These are phyloP conservation scores for Bombyx mori DNA, from an alignment of 1,140 invertebrate species.

Conservation along the genomic window DNA sequence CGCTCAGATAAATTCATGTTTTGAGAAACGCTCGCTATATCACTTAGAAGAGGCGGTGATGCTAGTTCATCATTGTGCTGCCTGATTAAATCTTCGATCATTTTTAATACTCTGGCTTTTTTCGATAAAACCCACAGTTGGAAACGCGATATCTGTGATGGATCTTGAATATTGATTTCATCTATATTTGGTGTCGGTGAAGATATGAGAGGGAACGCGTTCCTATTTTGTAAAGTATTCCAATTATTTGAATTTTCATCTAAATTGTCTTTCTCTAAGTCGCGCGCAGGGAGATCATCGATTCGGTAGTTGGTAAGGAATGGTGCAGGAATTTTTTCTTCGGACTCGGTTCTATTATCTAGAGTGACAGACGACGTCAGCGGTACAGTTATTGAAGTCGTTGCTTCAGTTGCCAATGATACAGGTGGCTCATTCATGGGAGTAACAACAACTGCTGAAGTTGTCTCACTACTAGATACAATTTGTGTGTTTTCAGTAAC, in stretches of 20 bases:
- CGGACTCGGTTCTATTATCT: constrained; percentile 14
- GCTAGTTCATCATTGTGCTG: constrained; percentile 63
- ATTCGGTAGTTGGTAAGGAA: constrained; percentile 11
- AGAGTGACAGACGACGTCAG: constrained; percentile 23
- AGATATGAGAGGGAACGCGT: not conserved
- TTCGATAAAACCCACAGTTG: constrained; percentile 62
- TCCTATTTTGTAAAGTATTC: constrained; percentile 3
- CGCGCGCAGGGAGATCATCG: constrained; percentile 24
- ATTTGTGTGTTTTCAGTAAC: constrained; percentile 15
- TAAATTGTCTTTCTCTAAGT: constrained; percentile 35
- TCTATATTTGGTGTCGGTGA: constrained; percentile 13
- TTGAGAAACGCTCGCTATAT: constrained; percentile 30
- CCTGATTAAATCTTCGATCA: constrained; percentile 64
- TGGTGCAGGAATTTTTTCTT: too few species aligned
- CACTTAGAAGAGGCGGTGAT: constrained; percentile 43
- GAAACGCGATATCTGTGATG: constrained; percentile 41
- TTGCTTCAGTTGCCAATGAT: constrained; percentile 4
- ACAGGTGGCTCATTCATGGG: constrained; percentile 5
- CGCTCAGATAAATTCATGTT: constrained; percentile 40
- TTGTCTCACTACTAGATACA: constrained; percentile 27
- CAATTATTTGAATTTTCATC: constrained; percentile 19
- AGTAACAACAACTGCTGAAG: constrained; percentile 14
- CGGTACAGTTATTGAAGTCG: not conserved
- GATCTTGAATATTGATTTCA: constrained; percentile 32
- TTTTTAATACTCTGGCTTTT: constrained; percentile 64